Evolutionary conservation across 2,113 vertebrate genomes (phyloP), one percentile per base, ranked within the genome.

Genomic region (Sprattus sprattus): DNA sequence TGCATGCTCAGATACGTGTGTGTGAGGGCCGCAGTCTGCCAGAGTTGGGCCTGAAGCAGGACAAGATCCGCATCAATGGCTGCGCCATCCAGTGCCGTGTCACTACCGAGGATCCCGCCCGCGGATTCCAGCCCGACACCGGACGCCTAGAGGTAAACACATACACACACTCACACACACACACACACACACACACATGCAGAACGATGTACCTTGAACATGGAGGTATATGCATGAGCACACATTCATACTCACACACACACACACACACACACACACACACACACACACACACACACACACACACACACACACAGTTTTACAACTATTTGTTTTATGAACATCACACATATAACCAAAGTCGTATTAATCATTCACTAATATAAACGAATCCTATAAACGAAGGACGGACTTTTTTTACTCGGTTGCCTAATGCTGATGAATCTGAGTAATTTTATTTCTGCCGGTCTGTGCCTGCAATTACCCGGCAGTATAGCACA

Each of bases 81-180:
- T 95, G 94, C 0, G 95, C 96, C 85, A 96, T 96, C 64, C 96
- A 96, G 89, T 96, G 95, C 84, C 91, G 96, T 0, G 95, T 96
- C 86, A 96, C 96, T 57, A 96, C 96, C 0, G 96, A 96, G 92
- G 96, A 96, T 84, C 96, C 96, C 0, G 90, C 95, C 0, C 95
- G 95, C 0, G 94, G 95, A 39, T 96, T 96, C 92, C 96, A 96
- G 88, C 96, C 96, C 0, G 96, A 96, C 91, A 96, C 95, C 0
- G 96, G 96, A n/a, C 95, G 96, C 25, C 93, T 96, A 0, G 95
- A 96, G 96, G 96, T 96, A 39, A 15, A 46, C 83, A 28, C 44
- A 83, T 32, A 44, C 52, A 83, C 52, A 64, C 22, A 64, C 13
- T 25, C 81, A 20, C 32, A 82, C 44, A 46, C 81, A 82, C 25